Conservation (phyloP, 2,797 vertebrate genomes). For the Peromyscus eremicus region DNA sequence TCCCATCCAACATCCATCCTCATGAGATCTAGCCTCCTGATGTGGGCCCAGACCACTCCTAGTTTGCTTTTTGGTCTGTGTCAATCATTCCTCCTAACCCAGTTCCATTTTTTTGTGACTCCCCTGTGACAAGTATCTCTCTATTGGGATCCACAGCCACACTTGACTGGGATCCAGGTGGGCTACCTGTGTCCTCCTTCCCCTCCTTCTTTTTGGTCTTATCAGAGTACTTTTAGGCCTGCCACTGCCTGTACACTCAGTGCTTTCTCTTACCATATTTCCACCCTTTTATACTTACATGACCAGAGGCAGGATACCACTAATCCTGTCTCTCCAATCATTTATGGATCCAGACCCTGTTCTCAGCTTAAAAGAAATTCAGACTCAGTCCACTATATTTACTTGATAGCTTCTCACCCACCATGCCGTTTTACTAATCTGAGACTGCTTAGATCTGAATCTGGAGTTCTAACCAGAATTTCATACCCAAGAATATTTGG, state of each 20-base stretch:
- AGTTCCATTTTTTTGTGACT: too few species aligned
- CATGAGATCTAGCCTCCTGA: background rate
- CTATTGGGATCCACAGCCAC: background rate
- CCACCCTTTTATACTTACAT: background rate
- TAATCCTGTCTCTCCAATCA: background rate
- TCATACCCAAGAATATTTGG: background rate
- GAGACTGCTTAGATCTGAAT: background rate
- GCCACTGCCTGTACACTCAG: background rate
- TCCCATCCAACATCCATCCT: background rate
- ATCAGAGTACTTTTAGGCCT: background rate
- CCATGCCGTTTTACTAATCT: background rate
- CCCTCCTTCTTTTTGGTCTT: background rate
- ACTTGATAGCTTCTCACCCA: background rate
- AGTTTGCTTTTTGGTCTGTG: background rate
- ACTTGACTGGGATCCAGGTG: background rate
- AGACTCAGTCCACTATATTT: background rate
- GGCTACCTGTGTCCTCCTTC: rapidly evolving
- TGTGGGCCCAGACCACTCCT: background rate
- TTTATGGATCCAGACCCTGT: background rate
- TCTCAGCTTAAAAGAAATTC: background rate
- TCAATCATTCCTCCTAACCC: background rate
- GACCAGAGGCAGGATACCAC: background rate
- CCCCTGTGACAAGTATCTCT: background rate
- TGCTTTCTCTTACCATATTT: background rate
- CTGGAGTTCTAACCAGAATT: background rate